Evolutionary conservation across 2,888 invertebrate genomes (phyloP).

Genomic region (Morinoia aosen): DNA sequence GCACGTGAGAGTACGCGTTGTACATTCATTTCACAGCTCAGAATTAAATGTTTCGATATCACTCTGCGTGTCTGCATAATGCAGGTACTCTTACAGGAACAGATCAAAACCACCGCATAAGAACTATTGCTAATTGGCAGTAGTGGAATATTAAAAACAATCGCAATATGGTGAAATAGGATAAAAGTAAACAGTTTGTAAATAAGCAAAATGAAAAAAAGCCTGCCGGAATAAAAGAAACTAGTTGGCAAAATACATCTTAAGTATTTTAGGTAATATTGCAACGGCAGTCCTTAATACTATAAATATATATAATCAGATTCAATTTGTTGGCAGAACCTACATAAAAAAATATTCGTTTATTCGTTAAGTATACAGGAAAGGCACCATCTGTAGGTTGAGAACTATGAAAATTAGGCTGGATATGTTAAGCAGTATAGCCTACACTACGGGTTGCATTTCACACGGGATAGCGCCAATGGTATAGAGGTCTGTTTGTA

Average conservation of each 20-base stretch:
- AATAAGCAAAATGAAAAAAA: background rate
- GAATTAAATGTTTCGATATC: constrained; percentile 1
- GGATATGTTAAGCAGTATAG: background rate
- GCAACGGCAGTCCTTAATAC: background rate
- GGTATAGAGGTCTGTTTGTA: background rate
- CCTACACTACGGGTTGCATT: too few species aligned
- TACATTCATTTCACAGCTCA: constrained; percentile 27
- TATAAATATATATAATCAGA: background rate
- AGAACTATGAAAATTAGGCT: background rate
- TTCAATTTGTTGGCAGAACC: background rate
- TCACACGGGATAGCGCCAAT: background rate
- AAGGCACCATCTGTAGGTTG: background rate
- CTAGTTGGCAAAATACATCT: background rate
- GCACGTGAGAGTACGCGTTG: background rate
- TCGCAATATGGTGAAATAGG: background rate
- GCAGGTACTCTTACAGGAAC: background rate
- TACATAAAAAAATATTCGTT: background rate
- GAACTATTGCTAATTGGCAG: background rate
- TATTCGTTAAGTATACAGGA: background rate
- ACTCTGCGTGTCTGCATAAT: background rate
- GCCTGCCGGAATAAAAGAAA: background rate
- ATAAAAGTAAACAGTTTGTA: background rate
- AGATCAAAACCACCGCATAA: background rate
- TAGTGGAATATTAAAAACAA: background rate
- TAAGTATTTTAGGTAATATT: background rate